Conservation (phyloP, 2,888 invertebrate genomes). For the Chrysotoxum bicinctum region DNA sequence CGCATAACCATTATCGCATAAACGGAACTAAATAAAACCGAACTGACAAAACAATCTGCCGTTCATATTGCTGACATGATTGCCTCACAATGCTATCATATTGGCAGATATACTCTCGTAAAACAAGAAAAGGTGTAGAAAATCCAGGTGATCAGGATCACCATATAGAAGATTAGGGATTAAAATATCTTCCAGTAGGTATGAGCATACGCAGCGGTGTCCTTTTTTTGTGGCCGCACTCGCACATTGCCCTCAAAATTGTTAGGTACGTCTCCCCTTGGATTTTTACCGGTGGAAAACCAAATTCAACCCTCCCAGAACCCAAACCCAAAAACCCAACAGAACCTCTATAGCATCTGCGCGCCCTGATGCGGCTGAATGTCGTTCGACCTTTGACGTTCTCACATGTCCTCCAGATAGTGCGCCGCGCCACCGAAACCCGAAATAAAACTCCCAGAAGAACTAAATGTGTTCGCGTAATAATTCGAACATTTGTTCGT, state of each 20-base stretch:
- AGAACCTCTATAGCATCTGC: conserved; percentile 54
- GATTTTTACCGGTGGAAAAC: conserved; percentile 25
- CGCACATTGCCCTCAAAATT: conserved; percentile 62
- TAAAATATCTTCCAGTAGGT: conserved; percentile 54
- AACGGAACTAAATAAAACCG: conserved; percentile 34
- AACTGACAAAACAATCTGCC: conserved; percentile 65
- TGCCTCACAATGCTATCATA: conserved; percentile 41
- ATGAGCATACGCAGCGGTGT: conserved; percentile 28
- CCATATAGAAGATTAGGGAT: conserved; percentile 61
- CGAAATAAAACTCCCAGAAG: conserved; percentile 35
- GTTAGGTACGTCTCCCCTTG: conserved; percentile 46
- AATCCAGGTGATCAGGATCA: conserved; percentile 66
- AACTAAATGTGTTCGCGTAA: conserved; percentile 45
- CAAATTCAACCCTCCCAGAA: conserved; percentile 60
- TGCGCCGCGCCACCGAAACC: conserved; percentile 1
- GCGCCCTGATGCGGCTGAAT: conserved; percentile 68
- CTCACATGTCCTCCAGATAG: conserved; percentile 68
- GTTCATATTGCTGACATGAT: conserved; percentile 49
- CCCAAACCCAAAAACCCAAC: not conserved
- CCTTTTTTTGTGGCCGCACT: conserved; percentile 33
- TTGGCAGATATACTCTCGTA: not conserved
- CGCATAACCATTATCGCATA: conserved; percentile 40
- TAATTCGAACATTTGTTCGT: conserved; percentile 66
- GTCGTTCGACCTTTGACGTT: conserved; percentile 58
- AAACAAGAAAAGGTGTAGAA: conserved; percentile 62